These are phyloP conservation scores for Drosophila insularis DNA, from an alignment of 1,140 invertebrate species.

Conservation along the genomic window DNA sequence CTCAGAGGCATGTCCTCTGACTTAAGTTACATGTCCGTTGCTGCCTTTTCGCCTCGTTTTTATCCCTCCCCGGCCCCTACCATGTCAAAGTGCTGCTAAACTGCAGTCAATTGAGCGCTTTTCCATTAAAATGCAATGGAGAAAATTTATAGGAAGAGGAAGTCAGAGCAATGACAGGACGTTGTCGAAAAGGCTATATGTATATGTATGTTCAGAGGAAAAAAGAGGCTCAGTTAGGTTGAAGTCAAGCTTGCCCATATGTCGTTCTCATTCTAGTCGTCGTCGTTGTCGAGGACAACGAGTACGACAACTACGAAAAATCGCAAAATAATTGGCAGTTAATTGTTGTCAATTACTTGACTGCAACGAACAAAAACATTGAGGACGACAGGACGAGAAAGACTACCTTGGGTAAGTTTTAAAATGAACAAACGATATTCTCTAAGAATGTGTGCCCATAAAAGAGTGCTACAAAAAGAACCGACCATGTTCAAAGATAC, in stretches of 20 bases:
- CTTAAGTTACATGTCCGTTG: not conserved
- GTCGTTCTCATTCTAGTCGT: not conserved
- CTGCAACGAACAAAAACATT: slow-evolving; percentile 27
- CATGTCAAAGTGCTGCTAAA: slow-evolving; percentile 53
- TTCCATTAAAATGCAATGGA: slow-evolving; percentile 60
- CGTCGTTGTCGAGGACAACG: not conserved
- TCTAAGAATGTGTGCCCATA: not conserved
- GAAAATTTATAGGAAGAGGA: not conserved
- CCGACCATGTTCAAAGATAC: too few species aligned
- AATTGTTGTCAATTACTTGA: slow-evolving; percentile 74
- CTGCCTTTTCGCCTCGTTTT: not conserved
- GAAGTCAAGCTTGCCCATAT: slow-evolving; percentile 16
- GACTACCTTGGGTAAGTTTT: too few species aligned
- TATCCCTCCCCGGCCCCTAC: not conserved
- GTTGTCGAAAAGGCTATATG: slow-evolving; percentile 32
- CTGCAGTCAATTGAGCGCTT: slow-evolving; percentile 58
- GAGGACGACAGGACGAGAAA: not conserved
- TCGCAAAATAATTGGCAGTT: slow-evolving; percentile 75
- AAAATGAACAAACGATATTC: not conserved
- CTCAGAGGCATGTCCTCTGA: slow-evolving; percentile 34
- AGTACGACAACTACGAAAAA: slow-evolving; percentile 48
- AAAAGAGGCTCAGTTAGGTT: slow-evolving; percentile 23
- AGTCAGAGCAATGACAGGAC: slow-evolving; percentile 48
- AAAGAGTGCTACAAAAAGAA: too few species aligned
- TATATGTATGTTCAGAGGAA: slow-evolving; percentile 6